Percentiles rank a stretch among this genome's conserved stretches.
These are phyloP conservation scores for Trichogramma evanescens DNA, from an alignment of 2,888 invertebrate species.

Conservation along the genomic window DNA sequence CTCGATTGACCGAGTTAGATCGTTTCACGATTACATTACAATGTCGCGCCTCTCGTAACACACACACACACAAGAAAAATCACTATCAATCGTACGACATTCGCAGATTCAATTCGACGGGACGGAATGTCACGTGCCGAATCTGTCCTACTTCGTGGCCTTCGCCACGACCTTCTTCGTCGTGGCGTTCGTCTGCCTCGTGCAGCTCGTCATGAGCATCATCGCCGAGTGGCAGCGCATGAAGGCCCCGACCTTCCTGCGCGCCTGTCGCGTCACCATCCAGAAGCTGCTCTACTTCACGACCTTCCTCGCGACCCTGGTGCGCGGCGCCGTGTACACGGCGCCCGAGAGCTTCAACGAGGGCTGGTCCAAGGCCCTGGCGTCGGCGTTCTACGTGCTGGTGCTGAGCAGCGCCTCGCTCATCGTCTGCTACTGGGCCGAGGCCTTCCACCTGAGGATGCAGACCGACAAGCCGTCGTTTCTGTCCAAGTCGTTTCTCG, in stretches of 20 bases:
- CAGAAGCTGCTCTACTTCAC: conserved; percentile 85
- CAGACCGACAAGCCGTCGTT: conserved; percentile 85
- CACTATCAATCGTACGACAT: conserved; percentile 10
- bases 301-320: conserved; percentile 75
- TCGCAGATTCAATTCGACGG: conserved; percentile 66
- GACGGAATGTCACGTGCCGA: conserved; percentile 73
- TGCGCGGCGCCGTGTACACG: conserved; percentile 83
- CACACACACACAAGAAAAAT: neutral
- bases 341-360: conserved; percentile 79
- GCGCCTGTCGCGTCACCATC: conserved; percentile 80
- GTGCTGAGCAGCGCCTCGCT: conserved; percentile 82
- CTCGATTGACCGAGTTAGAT: no score
- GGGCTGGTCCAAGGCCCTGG: conserved; percentile 78
- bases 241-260: conserved; percentile 73
- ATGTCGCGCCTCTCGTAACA: neutral
- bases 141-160: conserved; percentile 67
- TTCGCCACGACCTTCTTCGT: conserved; percentile 66
- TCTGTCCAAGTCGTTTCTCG: conserved; percentile 83
- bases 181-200: conserved; percentile 75
- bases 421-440: conserved; percentile 91
- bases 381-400: conserved; percentile 85
- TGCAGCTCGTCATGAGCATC: conserved; percentile 78
- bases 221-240: conserved; percentile 74
- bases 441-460: conserved; percentile 83
- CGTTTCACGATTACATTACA: neutral